Evolutionary conservation across 2,113 vertebrate species (phyloP).

Genomic region (Mormyrus iriodes): DNA sequence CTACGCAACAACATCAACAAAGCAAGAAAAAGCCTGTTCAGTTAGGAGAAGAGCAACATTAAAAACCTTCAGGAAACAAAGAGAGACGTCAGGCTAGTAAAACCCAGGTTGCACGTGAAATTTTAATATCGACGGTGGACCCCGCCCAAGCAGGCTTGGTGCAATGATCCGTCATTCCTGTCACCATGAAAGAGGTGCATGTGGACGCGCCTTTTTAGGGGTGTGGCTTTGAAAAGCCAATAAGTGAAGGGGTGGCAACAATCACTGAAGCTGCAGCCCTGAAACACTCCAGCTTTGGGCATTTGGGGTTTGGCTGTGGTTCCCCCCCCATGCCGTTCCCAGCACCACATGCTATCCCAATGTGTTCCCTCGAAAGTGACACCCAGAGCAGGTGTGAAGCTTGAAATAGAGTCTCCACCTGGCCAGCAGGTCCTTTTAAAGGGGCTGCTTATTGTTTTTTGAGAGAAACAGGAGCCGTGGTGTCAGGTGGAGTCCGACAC

Average conservation of each 20-base stretch:
- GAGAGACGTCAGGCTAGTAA: neutral
- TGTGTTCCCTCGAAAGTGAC: conserved; percentile 22
- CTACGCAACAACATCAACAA: neutral
- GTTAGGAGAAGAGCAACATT: neutral
- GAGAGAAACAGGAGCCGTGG: conserved; percentile 66
- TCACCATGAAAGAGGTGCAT: neutral
- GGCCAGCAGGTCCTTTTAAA: neutral
- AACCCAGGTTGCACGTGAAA: neutral
- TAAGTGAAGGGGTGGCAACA: neutral
- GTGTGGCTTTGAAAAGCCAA: neutral
- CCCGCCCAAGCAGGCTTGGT: neutral
- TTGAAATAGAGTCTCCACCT: conserved; percentile 5
- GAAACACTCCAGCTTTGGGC: neutral
- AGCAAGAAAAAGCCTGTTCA: neutral
- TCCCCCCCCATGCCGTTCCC: conserved; percentile 22
- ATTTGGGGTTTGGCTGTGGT: neutral
- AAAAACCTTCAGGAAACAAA: neutral
- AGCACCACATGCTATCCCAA: conserved; percentile 34
- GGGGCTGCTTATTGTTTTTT: conserved; percentile 63
- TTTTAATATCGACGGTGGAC: neutral
- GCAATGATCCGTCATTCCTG: neutral
- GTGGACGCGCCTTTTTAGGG: neutral
- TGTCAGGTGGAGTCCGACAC: conserved; percentile 61
- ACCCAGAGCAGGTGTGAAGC: conserved; percentile 19
- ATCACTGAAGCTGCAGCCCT: neutral